Base-by-base conservation (phyloP, 2,113 vertebrate genomes). In the Lutjanus erythropterus region DNA sequence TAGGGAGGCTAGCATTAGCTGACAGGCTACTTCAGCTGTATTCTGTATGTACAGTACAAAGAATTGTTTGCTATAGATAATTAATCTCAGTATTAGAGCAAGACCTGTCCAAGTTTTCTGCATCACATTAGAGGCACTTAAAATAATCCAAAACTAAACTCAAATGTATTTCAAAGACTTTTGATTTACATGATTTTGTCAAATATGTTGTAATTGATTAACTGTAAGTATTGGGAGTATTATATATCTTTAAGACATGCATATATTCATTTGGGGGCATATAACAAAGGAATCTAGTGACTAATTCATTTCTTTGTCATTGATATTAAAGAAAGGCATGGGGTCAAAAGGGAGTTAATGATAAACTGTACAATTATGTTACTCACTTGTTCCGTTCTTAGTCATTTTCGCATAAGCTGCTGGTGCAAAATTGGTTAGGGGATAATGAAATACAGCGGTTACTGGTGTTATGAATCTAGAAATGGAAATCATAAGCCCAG, bases 241-340 rank as follows among this genome's bases (percentile, higher is more conserved):
- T 37, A 53, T 9, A 55, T 23, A n/a, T n/a, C 18, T 29, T 4
- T 5, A 39, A 66, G 23, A 21, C 10, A 11, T 7, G 11, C 4
- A 15, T 1, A 2, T 53, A 16, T 47, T n/a, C 2, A 62, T 21
- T 18, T 21, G n/a, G 10, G 56, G 37, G 37, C 10, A 9, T 56
- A n/a, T 25, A 35, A 35, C 16, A 55, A 35, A 58, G 27, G 0
- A 64, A 46, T 71, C 5, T 9, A 12, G 37, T 6, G 23, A 29
- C 16, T 64, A 21, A 47, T 42, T 55, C 7, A 47, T 62, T 79
- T 42, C 21, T 66, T 80, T 66, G 21, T 59, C 25, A 31, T 8
- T 67, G 31, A 59, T 58, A 42, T 21, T 12, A 41, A 64, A 53
- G 61, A 27, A 37, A 29, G 11, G 37, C 35, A 39, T 18, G 0